These are phyloP conservation scores for Sciurus carolinensis DNA, from an alignment of 2,797 vertebrate species.

Conservation along the genomic window DNA sequence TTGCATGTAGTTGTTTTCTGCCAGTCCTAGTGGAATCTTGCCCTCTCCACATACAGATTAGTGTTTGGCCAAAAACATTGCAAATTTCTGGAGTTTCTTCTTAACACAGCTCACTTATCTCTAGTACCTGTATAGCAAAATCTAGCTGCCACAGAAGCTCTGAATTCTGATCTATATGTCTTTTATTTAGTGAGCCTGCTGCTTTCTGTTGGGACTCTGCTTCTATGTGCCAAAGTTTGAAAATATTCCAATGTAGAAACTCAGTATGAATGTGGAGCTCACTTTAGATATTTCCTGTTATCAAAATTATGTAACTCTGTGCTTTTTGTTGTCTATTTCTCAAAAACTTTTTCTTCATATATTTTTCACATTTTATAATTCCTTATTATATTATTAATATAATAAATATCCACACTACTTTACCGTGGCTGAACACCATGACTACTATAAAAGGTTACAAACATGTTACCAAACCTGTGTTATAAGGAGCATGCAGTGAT, in stretches of 20 bases:
- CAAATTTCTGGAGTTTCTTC: slow-evolving; percentile 41
- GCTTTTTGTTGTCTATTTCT: neutral
- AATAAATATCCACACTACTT: neutral
- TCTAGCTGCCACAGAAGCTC: neutral
- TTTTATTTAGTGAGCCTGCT: neutral
- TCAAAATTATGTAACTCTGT: neutral
- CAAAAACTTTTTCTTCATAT: slow-evolving; percentile 3
- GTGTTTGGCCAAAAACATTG: neutral
- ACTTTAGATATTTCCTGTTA: neutral
- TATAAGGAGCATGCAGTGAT: neutral
- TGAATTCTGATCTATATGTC: neutral
- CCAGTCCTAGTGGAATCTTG: neutral
- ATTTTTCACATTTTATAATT: neutral
- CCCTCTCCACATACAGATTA: neutral
- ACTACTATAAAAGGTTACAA: slow-evolving; percentile 38
- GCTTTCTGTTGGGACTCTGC: slow-evolving; percentile 2
- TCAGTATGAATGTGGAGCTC: neutral
- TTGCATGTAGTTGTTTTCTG: neutral
- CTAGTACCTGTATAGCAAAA: slow-evolving; percentile 12
- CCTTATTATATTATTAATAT: neutral
- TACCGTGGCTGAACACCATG: neutral
- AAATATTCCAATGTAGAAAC: neutral
- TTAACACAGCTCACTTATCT: neutral
- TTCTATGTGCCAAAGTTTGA: neutral
- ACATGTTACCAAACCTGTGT: neutral